phyloP scores from a whole-genome alignment of 2,888 invertebrate genomes.

The Leucophora obtusa region DNA sequence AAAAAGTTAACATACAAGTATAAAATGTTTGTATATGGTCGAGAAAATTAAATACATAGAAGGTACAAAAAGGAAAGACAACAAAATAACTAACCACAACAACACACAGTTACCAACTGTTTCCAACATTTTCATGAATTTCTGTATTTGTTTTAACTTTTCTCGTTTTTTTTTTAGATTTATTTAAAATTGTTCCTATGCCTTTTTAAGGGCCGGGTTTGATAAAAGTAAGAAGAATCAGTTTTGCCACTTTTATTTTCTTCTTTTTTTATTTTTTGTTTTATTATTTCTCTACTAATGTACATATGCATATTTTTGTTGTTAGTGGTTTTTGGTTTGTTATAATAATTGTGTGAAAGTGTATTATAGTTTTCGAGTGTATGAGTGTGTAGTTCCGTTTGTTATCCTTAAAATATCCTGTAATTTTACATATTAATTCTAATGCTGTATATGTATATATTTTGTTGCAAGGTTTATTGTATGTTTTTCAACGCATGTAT shows the following conservation, averaged over 20 bases:
- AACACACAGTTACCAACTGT: background rate
- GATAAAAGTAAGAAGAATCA: background rate
- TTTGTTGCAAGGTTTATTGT: background rate
- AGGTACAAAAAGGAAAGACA: background rate
- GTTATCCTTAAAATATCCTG: constrained; percentile 56
- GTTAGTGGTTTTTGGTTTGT: constrained; percentile 19
- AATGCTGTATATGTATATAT: constrained; percentile 18
- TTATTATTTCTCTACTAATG: background rate
- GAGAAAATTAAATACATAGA: background rate
- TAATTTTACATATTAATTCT: constrained; percentile 38
- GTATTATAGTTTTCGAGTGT: background rate
- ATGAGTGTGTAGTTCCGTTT: constrained; percentile 33
- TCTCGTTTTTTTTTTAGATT: background rate
- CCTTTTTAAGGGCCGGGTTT: constrained; percentile 31
- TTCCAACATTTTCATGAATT: background rate
- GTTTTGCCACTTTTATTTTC: background rate
- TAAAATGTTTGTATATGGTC: background rate
- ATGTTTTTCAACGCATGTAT: background rate
- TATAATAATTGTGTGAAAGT: constrained; percentile 29
- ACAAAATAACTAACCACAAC: background rate
- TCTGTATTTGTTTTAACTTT: background rate
- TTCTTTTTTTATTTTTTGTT: constrained; percentile 6
- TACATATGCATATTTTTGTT: background rate
- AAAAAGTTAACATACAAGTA: background rate
- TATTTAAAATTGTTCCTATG: background rate